Base-by-base conservation (phyloP, 2,888 invertebrate genomes). In the Microchrysa polita region DNA sequence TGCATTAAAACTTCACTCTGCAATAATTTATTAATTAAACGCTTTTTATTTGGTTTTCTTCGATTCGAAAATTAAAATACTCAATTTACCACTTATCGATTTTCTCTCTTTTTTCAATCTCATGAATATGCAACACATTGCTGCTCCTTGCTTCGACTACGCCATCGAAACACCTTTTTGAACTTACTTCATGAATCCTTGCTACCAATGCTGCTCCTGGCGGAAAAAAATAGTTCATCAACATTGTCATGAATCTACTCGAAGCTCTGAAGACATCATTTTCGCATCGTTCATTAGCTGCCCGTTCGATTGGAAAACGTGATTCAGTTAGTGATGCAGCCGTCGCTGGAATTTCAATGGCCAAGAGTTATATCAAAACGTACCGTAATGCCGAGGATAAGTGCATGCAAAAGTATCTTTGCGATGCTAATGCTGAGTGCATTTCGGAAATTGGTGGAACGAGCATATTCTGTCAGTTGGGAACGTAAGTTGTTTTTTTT, bases 241-340 rank as follows among this genome's bases (percentile, higher is more conserved):
- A 93, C 88, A 94, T 96, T 87, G 93, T 95, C 72, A 92, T 95
- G 82, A 94, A 94, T 84, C 90, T 96, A 59, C 86, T 96, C 87
- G 96, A 96, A 81, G 95, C 96, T 74, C 86, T 96, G 82, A 95
- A 95, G 86, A 95, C 95, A 34, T 95, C 95, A 48, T 95, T 96
- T 88, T 95, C 95, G 40, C 95, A 96, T 85, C 91, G 96, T 80
- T 95, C 95, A 18, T 85, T 95, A 80, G 88, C 92, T 12, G 95
- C 96, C 44, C 90, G 95, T 74, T 93, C 93, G 71, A 87, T 95
- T 80, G 95, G 96, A 79, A 92, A 90, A 83, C 93, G 93, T 80
- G 95, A 95, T 84, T 92, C 93, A n/a, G 88, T 95, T 77, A 94
- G 95, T 79, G 96, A 96, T 82, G 95, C 95, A 16, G 92, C 94